Base-by-base conservation (phyloP, 2,888 invertebrate species). In the Phrixothrix hirtus region DNA sequence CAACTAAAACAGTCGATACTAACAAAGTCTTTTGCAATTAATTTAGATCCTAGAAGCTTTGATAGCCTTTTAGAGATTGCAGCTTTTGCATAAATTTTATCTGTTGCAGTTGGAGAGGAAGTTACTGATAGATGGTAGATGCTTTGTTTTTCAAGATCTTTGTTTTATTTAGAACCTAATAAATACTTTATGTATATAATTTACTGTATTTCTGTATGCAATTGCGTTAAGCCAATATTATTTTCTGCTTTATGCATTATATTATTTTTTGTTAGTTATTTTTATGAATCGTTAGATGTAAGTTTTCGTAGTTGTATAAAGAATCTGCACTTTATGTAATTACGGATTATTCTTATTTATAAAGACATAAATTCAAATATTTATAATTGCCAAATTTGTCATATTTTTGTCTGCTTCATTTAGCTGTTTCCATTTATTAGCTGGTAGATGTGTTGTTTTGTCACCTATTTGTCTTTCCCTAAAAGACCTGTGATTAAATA, bases 51-150 rank as follows among this genome's bases (percentile, higher is more conserved):
- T 49, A 38, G 51, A 52, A 36, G 53, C 53, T 44, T 48, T 31
- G n/a, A n/a, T 10, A 41, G 42, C 37, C n/a, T n/a, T 35, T 21
- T 43, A 31, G 50, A 31, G 14, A 14, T 37, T 35, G 27, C 21
- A 12, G 48, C 49, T 49, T 47, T 43, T 45, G 44, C 48, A 45
- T 16, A 44, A 35, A 21, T 53, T 55, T 59, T 59, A 45, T 72
- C 67, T 74, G 71, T 83, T 85, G 74, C 85, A 86, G 86, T 80
- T 82, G 83, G 83, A 79, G 86, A 86, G 75, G 78, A 77, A 78
- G 85, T 86, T 79, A 73, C 83, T 79, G 82, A 83, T 81, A 85
- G 82, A 81, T 86, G 84, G 85, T 81, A 81, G 42, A 36, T 30
- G 37, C 43, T 43, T 42, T 46, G 48, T 3, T 52, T 38, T 47